Conservation (phyloP, 2,888 invertebrate genomes). For the Xiphydria camelus region DNA sequence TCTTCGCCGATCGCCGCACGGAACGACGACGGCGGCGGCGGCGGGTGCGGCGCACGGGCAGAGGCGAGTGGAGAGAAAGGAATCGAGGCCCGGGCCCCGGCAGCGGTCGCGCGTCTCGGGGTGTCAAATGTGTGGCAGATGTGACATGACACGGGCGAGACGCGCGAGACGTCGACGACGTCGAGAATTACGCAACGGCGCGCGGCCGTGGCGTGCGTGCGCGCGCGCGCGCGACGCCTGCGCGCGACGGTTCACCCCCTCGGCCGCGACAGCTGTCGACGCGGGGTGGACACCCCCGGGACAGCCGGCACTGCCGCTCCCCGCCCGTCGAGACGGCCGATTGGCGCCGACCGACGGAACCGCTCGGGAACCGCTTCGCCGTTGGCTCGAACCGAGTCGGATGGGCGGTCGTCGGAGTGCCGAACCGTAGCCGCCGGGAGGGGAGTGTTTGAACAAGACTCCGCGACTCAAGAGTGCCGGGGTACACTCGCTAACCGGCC, state of each 20-base stretch:
- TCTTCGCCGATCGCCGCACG: too few species aligned
- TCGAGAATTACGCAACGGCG: conserved; percentile 4
- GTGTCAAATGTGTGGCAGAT: conserved; percentile 49
- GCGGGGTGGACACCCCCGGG: neutral
- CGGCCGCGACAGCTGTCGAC: neutral
- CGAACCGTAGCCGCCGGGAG: neutral
- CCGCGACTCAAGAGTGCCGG: conserved; percentile 51
- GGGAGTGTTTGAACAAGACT: conserved; percentile 55
- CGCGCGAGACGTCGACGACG: conserved; percentile 22
- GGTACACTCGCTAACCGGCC: conserved; percentile 56
- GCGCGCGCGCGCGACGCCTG: conserved; percentile 9
- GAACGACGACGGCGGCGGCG: too few species aligned
- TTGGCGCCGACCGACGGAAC: conserved; percentile 17
- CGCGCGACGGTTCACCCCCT: conserved; percentile 5
- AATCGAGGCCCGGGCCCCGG: too few species aligned
- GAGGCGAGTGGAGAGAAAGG: too few species aligned
- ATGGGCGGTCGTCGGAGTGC: conserved; percentile 21
- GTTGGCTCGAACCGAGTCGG: conserved; percentile 5
- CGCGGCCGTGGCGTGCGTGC: neutral
- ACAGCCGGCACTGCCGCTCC: too few species aligned
- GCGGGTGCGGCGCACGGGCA: too few species aligned
- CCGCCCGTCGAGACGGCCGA: conserved; percentile 1
- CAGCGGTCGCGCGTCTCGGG: conserved; percentile 20
- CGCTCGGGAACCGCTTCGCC: conserved; percentile 21
- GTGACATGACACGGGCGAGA: conserved; percentile 40